Conservation (phyloP, 2,888 invertebrate genomes). For the Pelosia muscerda region DNA sequence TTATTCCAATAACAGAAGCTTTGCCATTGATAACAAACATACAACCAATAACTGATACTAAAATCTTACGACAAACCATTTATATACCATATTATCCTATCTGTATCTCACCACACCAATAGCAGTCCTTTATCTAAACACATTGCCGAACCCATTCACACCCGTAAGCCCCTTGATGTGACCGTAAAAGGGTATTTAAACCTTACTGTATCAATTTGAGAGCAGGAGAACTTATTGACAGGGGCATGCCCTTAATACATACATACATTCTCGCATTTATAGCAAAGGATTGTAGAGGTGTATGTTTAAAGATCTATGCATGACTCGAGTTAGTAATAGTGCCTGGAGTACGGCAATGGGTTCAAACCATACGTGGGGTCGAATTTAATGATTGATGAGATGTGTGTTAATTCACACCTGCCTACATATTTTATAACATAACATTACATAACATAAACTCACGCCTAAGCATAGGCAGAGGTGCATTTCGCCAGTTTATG, state of each 20-base stretch:
- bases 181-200: conserved; percentile 13
- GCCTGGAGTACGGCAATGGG: no score
- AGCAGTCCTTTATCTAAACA: conserved; percentile 23
- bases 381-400: no score
- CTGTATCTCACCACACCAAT: conserved; percentile 10
- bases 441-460: no score
- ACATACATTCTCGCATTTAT: neutral
- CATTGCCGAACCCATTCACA: conserved; percentile 15
- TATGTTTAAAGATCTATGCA: neutral
- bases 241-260: neutral
- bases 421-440: no score
- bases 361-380: no score
- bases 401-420: no score
- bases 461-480: no score
- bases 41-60: conserved; percentile 4
- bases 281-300: neutral
- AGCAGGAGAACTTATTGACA: conserved; percentile 17
- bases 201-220: conserved; percentile 1
- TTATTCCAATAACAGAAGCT: no score
- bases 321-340: no score
- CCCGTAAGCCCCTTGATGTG: conserved; percentile 17
- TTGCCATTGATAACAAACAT: neutral
- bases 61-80: conserved; percentile 10
- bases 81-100: conserved; percentile 20
- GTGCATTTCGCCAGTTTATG: no score